phyloP scores from a whole-genome alignment of 2,797 vertebrate genomes.

The Muscicapa striata region DNA sequence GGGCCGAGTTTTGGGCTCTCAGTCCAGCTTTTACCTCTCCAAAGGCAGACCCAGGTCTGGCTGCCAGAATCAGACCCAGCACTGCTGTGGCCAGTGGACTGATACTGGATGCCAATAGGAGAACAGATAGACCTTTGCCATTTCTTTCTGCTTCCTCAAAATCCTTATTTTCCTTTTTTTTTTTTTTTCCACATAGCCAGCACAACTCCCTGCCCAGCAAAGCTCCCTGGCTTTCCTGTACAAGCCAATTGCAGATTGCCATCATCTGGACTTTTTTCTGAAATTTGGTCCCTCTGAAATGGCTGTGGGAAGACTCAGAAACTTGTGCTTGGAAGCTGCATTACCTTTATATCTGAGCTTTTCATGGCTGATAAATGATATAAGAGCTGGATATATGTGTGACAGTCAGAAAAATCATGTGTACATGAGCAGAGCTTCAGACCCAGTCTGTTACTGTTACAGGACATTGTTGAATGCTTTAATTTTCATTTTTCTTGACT shows the following conservation, averaged over 20 bases:
- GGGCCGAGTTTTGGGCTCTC: neutral
- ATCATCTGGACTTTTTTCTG: neutral
- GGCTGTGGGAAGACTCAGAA: neutral
- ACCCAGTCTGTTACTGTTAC: neutral
- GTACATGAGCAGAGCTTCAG: fast-evolving
- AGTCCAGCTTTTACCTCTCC: neutral
- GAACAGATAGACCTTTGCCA: neutral
- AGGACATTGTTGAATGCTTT: neutral
- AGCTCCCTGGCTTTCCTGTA: neutral
- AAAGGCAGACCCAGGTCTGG: neutral
- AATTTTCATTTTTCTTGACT: neutral
- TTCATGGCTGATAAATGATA: neutral
- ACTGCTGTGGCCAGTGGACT: neutral
- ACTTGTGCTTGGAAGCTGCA: neutral
- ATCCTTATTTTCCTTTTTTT: neutral
- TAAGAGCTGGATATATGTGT: neutral
- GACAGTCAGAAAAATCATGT: neutral
- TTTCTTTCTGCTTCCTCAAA: neutral
- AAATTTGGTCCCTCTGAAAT: neutral
- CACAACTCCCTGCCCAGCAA: neutral
- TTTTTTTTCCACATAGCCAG: too few relatives aligned
- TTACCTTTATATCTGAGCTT: neutral
- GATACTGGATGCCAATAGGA: neutral
- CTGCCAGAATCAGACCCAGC: neutral
- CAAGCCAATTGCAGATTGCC: fast-evolving